A percentile compares a stretch with the other conserved stretches of the same genome.
phyloP scores from a whole-genome alignment of 2,113 vertebrate species.

The Chloropsis hardwickii region DNA sequence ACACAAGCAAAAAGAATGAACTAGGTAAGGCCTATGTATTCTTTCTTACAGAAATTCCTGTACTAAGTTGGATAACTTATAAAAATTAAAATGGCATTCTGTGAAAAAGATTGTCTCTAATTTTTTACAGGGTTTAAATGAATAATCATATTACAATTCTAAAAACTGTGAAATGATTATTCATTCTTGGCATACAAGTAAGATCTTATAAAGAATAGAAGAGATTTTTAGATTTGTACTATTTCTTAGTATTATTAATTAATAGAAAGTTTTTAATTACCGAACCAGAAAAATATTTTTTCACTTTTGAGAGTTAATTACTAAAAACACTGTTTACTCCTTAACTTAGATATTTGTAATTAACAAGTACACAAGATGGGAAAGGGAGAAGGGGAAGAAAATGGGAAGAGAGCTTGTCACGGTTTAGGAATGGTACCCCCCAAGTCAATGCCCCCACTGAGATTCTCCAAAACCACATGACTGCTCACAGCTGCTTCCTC shows the following conservation, averaged over 20 bases:
- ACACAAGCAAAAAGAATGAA: background rate
- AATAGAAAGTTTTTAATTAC: background rate
- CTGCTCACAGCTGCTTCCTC: background rate
- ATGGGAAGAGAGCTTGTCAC: background rate
- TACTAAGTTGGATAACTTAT: background rate
- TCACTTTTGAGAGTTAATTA: background rate
- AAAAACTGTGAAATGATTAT: background rate
- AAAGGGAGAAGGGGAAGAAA: background rate
- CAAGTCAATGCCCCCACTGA: background rate
- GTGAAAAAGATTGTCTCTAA: background rate
- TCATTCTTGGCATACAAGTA: background rate
- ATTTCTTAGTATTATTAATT: background rate
- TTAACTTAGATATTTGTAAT: background rate
- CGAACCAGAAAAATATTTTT: background rate
- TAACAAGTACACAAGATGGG: background rate
- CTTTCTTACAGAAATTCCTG: background rate
- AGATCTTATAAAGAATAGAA: background rate
- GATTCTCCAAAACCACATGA: background rate
- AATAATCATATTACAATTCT: background rate
- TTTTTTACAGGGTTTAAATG: background rate
- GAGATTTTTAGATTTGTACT: background rate
- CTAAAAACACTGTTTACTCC: background rate
- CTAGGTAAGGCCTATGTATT: background rate
- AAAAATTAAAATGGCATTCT: background rate
- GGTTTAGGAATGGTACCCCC: background rate